Evolutionary conservation across 1,140 invertebrate species (phyloP).

Genomic region (Pectinophora gossypiella): DNA sequence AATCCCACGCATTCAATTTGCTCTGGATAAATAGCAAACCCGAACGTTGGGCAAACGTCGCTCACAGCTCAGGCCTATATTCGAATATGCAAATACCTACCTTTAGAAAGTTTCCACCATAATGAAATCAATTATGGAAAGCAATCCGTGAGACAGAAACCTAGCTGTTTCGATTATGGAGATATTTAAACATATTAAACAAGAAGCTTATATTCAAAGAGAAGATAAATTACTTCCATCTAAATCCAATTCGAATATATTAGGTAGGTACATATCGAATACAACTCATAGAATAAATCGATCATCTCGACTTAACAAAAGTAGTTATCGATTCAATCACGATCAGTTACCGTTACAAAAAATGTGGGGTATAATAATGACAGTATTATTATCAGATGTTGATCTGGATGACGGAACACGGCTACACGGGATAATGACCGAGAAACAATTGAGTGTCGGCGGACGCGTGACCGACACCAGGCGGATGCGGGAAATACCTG

Average conservation of each 20-base stretch:
- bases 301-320: no score
- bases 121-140: conserved; percentile 19
- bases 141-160: not conserved
- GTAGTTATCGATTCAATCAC: not conserved
- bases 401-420: conserved; percentile 3
- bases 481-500: conserved; percentile 21
- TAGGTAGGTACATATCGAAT: no score
- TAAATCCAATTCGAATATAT: no score
- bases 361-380: not conserved
- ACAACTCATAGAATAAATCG: not conserved
- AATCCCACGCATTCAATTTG: no score
- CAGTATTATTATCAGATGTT: not conserved
- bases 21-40: no score
- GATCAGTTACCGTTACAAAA: not conserved
- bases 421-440: conserved; percentile 1
- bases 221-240: no score
- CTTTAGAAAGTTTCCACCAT: conserved; percentile 10
- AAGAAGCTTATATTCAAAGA: no score
- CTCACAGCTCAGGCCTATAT: not conserved
- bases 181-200: not conserved
- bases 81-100: conserved; percentile 16
- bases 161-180: not conserved
- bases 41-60: no score
- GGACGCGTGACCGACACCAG: not conserved
- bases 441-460: not conserved